Conservation (phyloP, 2,888 invertebrate species). For the Herminia tarsipennalis region DNA sequence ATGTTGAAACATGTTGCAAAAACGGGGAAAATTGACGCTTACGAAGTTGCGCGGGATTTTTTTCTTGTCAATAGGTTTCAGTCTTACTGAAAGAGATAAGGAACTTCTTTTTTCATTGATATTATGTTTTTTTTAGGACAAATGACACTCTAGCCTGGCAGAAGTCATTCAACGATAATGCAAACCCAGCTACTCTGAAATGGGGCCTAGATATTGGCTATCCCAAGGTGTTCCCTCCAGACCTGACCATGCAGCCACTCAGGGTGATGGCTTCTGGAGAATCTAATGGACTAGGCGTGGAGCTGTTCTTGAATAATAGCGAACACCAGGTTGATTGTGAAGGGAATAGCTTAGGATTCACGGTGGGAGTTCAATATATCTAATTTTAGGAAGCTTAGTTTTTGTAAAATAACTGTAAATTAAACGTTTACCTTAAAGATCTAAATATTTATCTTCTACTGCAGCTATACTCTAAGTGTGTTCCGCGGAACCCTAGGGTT, state of each 20-base stretch:
- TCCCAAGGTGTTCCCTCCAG: slow-evolving; percentile 68
- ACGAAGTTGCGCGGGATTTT: too few species aligned
- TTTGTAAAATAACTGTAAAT: too few species aligned
- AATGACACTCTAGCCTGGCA: slow-evolving; percentile 72
- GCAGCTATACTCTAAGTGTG: too few species aligned
- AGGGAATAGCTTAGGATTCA: slow-evolving; percentile 76
- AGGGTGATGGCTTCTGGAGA: slow-evolving; percentile 77
- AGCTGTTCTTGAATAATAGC: slow-evolving; percentile 72
- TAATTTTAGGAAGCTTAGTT: too few species aligned
- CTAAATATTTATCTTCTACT: too few species aligned
- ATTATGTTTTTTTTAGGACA: slow-evolving; percentile 59
- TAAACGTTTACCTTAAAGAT: too few species aligned
- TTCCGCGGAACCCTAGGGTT: too few species aligned
- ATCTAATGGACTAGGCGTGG: slow-evolving; percentile 70
- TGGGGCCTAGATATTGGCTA: slow-evolving; percentile 76
- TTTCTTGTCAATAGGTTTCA: too few species aligned
- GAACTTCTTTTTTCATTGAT: neutral
- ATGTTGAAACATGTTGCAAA: too few species aligned
- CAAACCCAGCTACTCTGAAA: slow-evolving; percentile 45
- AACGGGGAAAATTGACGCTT: too few species aligned
- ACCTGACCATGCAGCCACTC: slow-evolving; percentile 59
- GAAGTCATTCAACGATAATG: slow-evolving; percentile 54
- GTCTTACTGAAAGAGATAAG: too few species aligned
- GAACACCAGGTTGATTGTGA: slow-evolving; percentile 77
- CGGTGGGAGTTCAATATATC: slow-evolving; percentile 54